These are phyloP conservation scores for Cariama cristata DNA, from an alignment of 2,113 vertebrate genomes.

Conservation along the genomic window DNA sequence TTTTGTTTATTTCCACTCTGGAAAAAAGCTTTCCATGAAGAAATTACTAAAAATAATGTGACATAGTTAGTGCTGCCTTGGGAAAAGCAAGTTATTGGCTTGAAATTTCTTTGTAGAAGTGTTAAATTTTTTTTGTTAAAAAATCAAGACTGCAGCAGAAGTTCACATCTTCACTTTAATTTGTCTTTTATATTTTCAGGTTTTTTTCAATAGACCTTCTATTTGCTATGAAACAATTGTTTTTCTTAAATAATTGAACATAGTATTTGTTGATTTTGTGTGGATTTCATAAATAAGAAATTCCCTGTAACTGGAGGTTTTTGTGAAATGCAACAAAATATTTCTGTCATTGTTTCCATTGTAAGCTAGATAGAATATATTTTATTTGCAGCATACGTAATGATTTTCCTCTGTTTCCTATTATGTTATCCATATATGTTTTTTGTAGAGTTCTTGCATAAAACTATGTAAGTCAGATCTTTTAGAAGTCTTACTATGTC, in stretches of 20 bases:
- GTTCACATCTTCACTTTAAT: background rate
- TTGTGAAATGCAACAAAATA: background rate
- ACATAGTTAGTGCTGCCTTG: background rate
- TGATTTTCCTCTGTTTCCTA: background rate
- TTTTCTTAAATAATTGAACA: background rate
- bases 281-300: background rate
- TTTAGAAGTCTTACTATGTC: background rate
- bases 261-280: background rate
- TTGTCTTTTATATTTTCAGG: background rate
- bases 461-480: background rate
- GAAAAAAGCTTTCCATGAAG: background rate
- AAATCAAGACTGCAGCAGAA: background rate
- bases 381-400: background rate
- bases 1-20: background rate
- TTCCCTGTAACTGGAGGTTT: background rate
- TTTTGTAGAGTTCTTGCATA: background rate
- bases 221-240: background rate
- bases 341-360: background rate
- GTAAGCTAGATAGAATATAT: background rate
- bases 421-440: background rate
- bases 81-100: background rate
- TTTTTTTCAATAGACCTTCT: background rate
- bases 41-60: background rate
- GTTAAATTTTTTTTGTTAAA: background rate
- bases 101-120: conserved; percentile 9